Percentiles rank a stretch among this genome's conserved stretches.
phyloP scores from a whole-genome alignment of 2,113 vertebrate species.

The Platycercus adscitus region DNA sequence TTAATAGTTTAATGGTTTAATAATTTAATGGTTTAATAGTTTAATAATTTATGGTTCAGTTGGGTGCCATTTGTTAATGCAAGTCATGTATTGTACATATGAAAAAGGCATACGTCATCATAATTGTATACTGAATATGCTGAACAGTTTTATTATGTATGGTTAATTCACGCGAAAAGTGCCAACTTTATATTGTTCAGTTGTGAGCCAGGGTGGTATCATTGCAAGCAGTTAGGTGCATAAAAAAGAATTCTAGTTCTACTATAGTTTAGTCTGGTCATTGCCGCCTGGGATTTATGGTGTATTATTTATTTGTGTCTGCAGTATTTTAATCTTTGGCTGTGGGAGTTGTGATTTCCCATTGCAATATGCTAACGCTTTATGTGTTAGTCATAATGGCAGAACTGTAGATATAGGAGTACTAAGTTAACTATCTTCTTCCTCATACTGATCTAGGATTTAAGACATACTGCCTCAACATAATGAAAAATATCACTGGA shows the following conservation, averaged over 20 bases:
- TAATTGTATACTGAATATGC: not conserved
- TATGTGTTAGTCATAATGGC: not conserved
- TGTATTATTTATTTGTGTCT: not conserved
- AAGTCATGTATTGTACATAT: not conserved
- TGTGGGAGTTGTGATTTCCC: slow-evolving; percentile 38
- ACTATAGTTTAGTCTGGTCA: not conserved
- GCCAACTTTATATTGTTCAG: not conserved
- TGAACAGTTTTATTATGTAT: not conserved
- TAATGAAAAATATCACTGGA: not conserved
- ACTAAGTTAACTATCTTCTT: not conserved
- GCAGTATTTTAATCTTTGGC: slow-evolving; percentile 26
- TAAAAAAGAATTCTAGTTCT: not conserved
- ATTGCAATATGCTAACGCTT: slow-evolving; percentile 41
- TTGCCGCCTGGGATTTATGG: not conserved
- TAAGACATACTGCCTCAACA: not conserved
- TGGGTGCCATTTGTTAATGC: not conserved
- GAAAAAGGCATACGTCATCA: not conserved
- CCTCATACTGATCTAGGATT: not conserved
- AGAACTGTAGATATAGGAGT: not conserved
- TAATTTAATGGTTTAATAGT: no score
- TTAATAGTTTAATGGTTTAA: no score
- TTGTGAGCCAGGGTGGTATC: not conserved
- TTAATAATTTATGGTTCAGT: not conserved
- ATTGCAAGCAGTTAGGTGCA: not conserved
- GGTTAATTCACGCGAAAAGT: not conserved